phyloP scores from a whole-genome alignment of 2,888 invertebrate genomes.

The Eucriotettix oculatus region DNA sequence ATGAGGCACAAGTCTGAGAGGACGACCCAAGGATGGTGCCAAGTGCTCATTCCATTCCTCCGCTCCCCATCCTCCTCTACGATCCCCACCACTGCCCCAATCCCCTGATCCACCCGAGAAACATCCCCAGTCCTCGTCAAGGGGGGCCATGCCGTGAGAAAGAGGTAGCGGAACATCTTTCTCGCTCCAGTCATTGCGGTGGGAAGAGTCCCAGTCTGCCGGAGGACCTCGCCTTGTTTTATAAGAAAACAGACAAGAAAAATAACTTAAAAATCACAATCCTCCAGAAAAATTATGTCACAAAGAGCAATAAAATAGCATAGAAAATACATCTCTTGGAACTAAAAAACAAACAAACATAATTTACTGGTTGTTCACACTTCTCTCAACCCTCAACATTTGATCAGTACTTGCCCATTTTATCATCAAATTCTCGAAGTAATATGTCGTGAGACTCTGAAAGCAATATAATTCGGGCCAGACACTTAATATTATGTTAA shows the following conservation, averaged over 20 bases:
- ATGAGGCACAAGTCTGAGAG: background rate
- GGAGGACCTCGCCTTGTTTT: constrained; percentile 5
- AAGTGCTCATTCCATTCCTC: constrained; percentile 6
- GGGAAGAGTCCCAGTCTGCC: constrained; percentile 10
- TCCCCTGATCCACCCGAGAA: constrained; percentile 5
- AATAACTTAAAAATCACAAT: too few species aligned
- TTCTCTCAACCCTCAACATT: too few species aligned
- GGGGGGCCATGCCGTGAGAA: background rate
- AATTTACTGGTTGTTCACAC: too few species aligned
- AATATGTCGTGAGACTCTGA: too few species aligned
- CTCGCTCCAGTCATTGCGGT: constrained; percentile 9
- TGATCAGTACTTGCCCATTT: too few species aligned
- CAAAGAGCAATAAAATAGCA: too few species aligned
- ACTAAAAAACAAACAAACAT: too few species aligned
- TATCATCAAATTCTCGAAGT: too few species aligned
- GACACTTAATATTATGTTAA: too few species aligned
- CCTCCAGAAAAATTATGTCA: too few species aligned
- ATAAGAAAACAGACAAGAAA: background rate
- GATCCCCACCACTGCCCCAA: constrained; percentile 17
- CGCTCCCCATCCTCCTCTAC: constrained; percentile 31
- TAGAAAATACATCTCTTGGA: too few species aligned
- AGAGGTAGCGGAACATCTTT: constrained; percentile 5
- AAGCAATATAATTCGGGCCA: too few species aligned
- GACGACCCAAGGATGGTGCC: background rate
- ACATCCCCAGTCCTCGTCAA: constrained; percentile 11